phyloP scores from a whole-genome alignment of 2,797 vertebrate species.

The Malurus leucopterus region DNA sequence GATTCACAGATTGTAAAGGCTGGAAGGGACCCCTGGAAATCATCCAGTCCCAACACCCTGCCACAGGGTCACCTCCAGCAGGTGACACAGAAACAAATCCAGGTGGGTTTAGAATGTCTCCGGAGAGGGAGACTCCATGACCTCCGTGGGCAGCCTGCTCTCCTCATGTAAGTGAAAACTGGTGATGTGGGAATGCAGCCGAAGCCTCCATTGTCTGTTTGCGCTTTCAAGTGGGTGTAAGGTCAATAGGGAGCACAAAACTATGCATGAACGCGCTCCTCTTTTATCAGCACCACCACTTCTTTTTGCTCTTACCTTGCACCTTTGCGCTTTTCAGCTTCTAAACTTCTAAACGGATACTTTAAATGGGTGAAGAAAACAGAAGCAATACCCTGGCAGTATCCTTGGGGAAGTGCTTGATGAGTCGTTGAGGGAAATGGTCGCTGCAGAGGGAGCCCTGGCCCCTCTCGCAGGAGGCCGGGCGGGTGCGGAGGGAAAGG shows the following conservation, averaged over 20 bases:
- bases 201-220: neutral
- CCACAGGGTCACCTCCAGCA: neutral
- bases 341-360: neutral
- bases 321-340: neutral
- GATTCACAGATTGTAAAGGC: too few species aligned
- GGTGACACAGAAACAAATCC: neutral
- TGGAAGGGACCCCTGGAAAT: neutral
- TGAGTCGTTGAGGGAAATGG: neutral
- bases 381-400: neutral
- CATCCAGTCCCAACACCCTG: neutral
- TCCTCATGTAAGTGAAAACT: neutral
- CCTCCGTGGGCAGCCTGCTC: neutral
- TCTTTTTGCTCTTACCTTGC: neutral
- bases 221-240: neutral
- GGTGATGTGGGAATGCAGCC: neutral
- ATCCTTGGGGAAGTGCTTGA: accelerated
- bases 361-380: neutral
- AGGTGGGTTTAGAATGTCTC: neutral
- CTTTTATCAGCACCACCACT: neutral
- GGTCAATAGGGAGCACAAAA: neutral
- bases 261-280: accelerated
- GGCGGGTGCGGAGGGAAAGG: accelerated
- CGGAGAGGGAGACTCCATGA: neutral
- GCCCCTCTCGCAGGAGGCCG: accelerated
- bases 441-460: neutral